Conservation (phyloP, 2,797 vertebrate species). For the Hippoglossus hippoglossus region DNA sequence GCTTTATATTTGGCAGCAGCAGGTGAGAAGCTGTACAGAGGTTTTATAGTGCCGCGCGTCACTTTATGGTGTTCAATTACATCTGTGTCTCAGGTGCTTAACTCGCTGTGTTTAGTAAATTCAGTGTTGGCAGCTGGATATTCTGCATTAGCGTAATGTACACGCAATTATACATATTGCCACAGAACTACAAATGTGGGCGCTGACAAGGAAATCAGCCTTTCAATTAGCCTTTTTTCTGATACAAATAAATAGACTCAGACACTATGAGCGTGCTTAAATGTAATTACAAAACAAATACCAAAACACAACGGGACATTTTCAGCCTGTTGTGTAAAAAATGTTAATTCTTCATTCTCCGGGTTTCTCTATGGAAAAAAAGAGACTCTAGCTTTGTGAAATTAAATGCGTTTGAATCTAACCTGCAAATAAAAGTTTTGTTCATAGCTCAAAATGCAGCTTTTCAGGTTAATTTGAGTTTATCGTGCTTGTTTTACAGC, state of each 20-base stretch:
- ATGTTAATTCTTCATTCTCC: neutral
- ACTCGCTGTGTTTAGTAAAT: conserved; percentile 71
- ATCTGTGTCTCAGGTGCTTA: conserved; percentile 76
- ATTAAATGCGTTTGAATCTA: neutral
- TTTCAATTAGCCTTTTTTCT: conserved; percentile 32
- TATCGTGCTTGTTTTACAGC: neutral
- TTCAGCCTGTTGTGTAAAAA: neutral
- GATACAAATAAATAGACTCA: conserved; percentile 35
- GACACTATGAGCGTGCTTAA: neutral
- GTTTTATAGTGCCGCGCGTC: conserved; percentile 74
- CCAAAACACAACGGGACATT: neutral
- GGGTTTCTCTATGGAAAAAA: neutral
- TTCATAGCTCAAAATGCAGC: neutral
- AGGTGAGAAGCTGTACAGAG: conserved; percentile 66
- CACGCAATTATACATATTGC: conserved; percentile 51
- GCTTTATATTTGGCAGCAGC: conserved; percentile 76
- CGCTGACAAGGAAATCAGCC: conserved; percentile 59
- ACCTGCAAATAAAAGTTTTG: neutral
- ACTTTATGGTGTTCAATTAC: conserved; percentile 77
- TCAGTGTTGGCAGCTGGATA: conserved; percentile 69
- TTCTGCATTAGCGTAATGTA: conserved; percentile 62
- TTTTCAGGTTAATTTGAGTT: neutral
- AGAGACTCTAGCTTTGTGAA: neutral
- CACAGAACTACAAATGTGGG: conserved; percentile 40
- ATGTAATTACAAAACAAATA: conserved; percentile 8